phyloP scores from a whole-genome alignment of 2,888 invertebrate genomes.

The Rhorus exstirpatorius region DNA sequence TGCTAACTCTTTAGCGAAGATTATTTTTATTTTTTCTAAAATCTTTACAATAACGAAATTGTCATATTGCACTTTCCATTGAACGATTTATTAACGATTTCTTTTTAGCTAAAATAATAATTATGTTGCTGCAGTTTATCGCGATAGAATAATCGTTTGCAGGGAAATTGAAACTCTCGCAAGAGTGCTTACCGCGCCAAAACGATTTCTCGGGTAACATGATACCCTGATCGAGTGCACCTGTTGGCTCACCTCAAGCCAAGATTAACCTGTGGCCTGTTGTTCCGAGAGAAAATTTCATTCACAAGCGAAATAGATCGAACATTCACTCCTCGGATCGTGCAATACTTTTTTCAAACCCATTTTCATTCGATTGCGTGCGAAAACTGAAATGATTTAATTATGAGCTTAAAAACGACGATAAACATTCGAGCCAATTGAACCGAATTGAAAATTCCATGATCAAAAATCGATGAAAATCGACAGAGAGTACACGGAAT shows the following conservation, averaged over 20 bases:
- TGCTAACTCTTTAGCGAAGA: background rate
- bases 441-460: no score
- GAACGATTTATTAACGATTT: conserved; percentile 26
- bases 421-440: background rate
- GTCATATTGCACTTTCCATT: conserved; percentile 12
- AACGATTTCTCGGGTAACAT: conserved; percentile 78
- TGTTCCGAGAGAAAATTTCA: conserved; percentile 27
- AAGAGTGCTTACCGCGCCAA: conserved; percentile 66
- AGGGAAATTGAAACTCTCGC: conserved; percentile 74
- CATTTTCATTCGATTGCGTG: background rate
- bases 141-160: conserved; percentile 31
- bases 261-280: conserved; percentile 75
- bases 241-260: conserved; percentile 82
- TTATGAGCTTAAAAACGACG: background rate
- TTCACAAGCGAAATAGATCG: conserved; percentile 38
- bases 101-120: conserved; percentile 12
- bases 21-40: background rate
- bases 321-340: conserved; percentile 18
- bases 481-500: no score
- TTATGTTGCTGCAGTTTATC: conserved; percentile 11
- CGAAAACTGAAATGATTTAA: background rate
- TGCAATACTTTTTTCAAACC: background rate
- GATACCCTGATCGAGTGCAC: conserved; percentile 81
- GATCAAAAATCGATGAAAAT: no score
- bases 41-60: background rate